Evolutionary conservation across 37 sponge, comb jelly and placozoan species (phyloP), one percentile per base, ranked within the genome.

Genomic region (Beroe forskalii): DNA sequence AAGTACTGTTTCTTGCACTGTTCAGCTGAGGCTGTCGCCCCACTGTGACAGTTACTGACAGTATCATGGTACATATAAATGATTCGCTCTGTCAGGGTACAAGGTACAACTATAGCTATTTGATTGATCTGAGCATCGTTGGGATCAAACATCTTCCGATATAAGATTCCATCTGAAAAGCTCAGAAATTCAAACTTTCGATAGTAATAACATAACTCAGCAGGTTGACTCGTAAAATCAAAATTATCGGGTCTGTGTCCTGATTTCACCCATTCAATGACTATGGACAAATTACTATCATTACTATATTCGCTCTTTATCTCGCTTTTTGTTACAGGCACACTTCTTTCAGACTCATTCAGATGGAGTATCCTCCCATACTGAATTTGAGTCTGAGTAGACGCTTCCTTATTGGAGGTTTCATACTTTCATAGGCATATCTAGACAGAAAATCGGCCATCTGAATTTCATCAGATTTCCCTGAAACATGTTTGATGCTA

Each of bases 401-500:
- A n/a, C n/a, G n/a, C n/a, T n/a, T n/a, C n/a, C n/a, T n/a, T n/a
- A 20, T 36, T 35, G n/a, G n/a, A n/a, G n/a, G n/a, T n/a, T n/a
- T n/a, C n/a, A n/a, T n/a, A n/a, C n/a, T n/a, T n/a, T n/a, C n/a
- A n/a, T n/a, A n/a, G n/a, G n/a, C 40, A 6, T 32, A 20, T 22
- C 75, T 36, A 12, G 40, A 38, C 1, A 72, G 75, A 72, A 35
- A 72, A 72, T 72, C 75, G 14, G 32, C 35, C 9, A 72, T 72
- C 35, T 72, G 23, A 3, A 72, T 72, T 20, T 72, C 75, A 4
- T 38, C 40, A 38, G 32, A 30, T 27, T 27, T 33, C 1, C 75
- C 75, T 8, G 22, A 19, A 8, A 72, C 35, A 20, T 72, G 75
- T 12, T 38, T 14, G 8, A 72, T 72, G 3, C 8, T 33, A 37